Evolutionary conservation across 1,140 invertebrate genomes (phyloP), one percentile per base, ranked within the genome.

Genomic region (Drosophila mojavensis): DNA sequence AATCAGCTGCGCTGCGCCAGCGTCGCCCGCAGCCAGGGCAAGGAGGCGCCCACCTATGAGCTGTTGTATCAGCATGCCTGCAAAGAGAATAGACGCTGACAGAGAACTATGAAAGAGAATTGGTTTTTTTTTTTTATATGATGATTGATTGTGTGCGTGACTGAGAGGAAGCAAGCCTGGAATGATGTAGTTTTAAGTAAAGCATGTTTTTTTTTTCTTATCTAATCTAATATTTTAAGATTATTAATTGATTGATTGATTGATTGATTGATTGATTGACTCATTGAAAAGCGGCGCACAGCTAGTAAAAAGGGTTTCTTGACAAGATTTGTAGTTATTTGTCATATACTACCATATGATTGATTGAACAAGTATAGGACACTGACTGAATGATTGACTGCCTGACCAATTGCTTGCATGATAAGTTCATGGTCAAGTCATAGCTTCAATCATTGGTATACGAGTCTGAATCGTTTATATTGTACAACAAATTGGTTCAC

Each of bases 1-100:
- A 88, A 88, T 64, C 50, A 68, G 5, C 43, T 88, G 66, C 80
- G 84, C 10, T 88, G 83, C 45, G 48, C 84, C 54, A 76, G 48
- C 36, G 83, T 82, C 13, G 70, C 43, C 1, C 51, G 33, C 2
- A 48, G 75, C 4, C 47, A n/a, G 4, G 81, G 82, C 17, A 47
- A 50, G 7, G 15, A 10, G 2, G 50, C 58, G 48, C 67, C 83
- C 6, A 63, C 13, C 13, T 86, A 60, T 10, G 26, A 88, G 20
- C 74, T 72, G 11, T 30, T 65, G n/a, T 81, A 88, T 39, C 47
- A 70, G 26, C 70, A 69, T 33, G 58, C 58, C 2, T 84, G 81
- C 41, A 30, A 63, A 36, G 1, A 41, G 13, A 43, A 47, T 10
- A 43, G 20, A 28, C 11, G 24, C 24, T 51, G 36, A 33, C 0